Percentiles rank a stretch among this genome's conserved stretches.
Conservation (phyloP, 2,797 vertebrate genomes). For the Sebastes hubbsi region DNA sequence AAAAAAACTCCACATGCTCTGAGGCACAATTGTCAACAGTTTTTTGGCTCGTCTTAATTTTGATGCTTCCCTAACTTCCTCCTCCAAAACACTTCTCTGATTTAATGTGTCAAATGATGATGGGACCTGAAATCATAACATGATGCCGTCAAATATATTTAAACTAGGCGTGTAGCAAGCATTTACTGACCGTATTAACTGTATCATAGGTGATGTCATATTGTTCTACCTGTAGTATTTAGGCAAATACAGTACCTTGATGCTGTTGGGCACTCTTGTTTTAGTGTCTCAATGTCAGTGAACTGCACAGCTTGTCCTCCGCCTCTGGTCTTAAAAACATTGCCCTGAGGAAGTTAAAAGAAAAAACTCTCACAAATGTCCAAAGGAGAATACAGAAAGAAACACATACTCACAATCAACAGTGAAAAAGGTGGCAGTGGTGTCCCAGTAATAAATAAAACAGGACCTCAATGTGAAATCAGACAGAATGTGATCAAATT, state of each 20-base stretch:
- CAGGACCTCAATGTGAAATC: background rate
- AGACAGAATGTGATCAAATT: constrained; percentile 5
- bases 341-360: constrained; percentile 80
- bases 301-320: constrained; percentile 97
- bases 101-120: background rate
- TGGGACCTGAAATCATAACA: background rate
- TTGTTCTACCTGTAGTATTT: background rate
- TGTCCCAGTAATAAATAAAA: background rate
- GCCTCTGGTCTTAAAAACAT: constrained; percentile 92
- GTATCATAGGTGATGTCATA: background rate
- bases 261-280: constrained; percentile 85
- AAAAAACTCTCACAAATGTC: background rate
- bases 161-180: background rate
- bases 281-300: constrained; percentile 93
- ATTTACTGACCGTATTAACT: background rate
- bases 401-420: background rate
- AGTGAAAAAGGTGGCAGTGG: background rate
- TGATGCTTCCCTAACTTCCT: background rate
- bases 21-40: background rate
- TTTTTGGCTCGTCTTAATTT: background rate
- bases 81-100: background rate
- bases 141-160: background rate
- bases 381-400: background rate
- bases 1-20: background rate
- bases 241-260: constrained; percentile 62